Percentiles rank a stretch among this genome's conserved stretches.
phyloP scores from a whole-genome alignment of 2,888 invertebrate genomes.

The Falcaria lacertinaria region DNA sequence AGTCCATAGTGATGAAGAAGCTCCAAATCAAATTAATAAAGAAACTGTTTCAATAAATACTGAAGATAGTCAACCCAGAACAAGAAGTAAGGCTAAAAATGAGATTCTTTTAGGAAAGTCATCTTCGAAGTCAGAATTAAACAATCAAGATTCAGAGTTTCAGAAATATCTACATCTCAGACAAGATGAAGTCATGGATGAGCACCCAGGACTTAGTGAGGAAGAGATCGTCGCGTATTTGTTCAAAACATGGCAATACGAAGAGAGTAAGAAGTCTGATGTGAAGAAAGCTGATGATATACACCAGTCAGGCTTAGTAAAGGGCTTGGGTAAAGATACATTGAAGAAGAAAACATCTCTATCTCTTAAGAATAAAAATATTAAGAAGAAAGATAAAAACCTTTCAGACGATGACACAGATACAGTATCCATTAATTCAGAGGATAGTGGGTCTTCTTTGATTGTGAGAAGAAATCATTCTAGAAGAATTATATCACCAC shows the following conservation, averaged over 20 bases:
- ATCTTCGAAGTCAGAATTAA: slow-evolving; percentile 19
- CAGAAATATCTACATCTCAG: slow-evolving; percentile 69
- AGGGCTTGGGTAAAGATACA: slow-evolving; percentile 15
- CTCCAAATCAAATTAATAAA: slow-evolving; percentile 21
- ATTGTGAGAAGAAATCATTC: neutral
- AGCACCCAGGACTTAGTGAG: slow-evolving; percentile 72
- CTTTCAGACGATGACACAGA: slow-evolving; percentile 2
- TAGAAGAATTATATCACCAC: slow-evolving; percentile 17
- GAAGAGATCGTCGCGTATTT: slow-evolving; percentile 70
- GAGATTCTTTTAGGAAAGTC: slow-evolving; percentile 5
- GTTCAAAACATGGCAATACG: slow-evolving; percentile 70
- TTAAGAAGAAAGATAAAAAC: neutral
- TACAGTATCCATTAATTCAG: slow-evolving; percentile 6
- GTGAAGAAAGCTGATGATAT: slow-evolving; percentile 20
- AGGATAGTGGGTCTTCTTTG: slow-evolving; percentile 4
- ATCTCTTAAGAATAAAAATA: slow-evolving; percentile 6
- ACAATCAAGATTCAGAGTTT: slow-evolving; percentile 60
- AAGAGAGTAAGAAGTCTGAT: slow-evolving; percentile 38
- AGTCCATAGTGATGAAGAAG: slow-evolving; percentile 7
- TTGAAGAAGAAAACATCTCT: slow-evolving; percentile 8
- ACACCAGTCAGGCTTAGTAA: slow-evolving; percentile 21
- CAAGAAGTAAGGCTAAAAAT: slow-evolving; percentile 20
- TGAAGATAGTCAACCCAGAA: slow-evolving; percentile 33
- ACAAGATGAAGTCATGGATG: slow-evolving; percentile 68
- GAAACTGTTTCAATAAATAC: slow-evolving; percentile 32